Evolutionary conservation across 2,797 vertebrate species (phyloP), one percentile per base, ranked within the genome.

Genomic region (Buceros bicornis): DNA sequence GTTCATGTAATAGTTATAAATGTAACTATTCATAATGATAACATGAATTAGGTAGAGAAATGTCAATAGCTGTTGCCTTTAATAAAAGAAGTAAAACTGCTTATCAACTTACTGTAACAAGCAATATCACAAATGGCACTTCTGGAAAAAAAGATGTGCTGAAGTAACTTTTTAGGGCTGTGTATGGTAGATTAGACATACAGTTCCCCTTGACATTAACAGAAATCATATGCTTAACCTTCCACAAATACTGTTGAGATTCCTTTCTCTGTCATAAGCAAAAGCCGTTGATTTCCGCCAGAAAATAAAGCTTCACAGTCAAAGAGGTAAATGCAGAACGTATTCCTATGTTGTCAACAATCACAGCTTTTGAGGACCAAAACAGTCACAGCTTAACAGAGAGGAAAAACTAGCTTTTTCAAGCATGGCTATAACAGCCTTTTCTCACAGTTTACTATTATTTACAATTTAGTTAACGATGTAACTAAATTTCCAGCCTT

Each of bases 71-170:
- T 87, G 65, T 64, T 88, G 6, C 71, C 60, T 82, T 58, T 54
- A 74, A 81, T 22, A 77, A 84, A 90, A 85, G 92, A 93, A 35
- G n/a, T 56, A 81, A 93, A 93, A 90, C 73, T 94, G 47, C 1
- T 0, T 92, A 94, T 77, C 81, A 89, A 57, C 69, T 92, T 54
- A 69, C 62, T 87, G 56, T 81, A 90, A 83, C 51, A 79, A 89
- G 72, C 43, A 90, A 60, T 66, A 95, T 57, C 86, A 90, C 51
- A 92, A 98, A 91, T 88, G 88, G 69, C 56, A 90, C 24, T 56
- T 95, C 82, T 87, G 10, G 65, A 91, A 69, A 73, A 67, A 80
- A 90, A 94, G 60, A 89, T 76, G 69, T 66, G 40, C 73, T 35
- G 37, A 94, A 95, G 83, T 79, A 89, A 93, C 24, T 93, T 87